Evolutionary conservation across 1,140 invertebrate species (phyloP).

Genomic region (Drosophila carrolli): DNA sequence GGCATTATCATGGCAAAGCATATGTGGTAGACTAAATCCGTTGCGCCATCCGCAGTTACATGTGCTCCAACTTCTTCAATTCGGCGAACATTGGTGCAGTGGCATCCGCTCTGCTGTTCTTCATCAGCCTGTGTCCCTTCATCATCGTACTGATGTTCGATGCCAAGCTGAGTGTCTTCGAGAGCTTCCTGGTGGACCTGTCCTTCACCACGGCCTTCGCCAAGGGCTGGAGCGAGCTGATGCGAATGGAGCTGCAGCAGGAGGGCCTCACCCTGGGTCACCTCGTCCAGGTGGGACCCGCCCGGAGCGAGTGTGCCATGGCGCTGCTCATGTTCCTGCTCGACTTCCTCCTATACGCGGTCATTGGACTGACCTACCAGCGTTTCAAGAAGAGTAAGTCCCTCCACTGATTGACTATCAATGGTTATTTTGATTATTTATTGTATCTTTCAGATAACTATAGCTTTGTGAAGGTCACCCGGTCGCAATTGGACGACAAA

Average conservation of each 20-base stretch:
- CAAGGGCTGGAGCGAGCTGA: slow-evolving; percentile 87
- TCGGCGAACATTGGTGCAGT: slow-evolving; percentile 88
- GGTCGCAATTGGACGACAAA: slow-evolving; percentile 73
- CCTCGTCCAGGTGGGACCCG: slow-evolving; percentile 73
- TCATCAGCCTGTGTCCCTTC: slow-evolving; percentile 88
- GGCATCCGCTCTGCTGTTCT: slow-evolving; percentile 87
- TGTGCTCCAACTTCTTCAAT: slow-evolving; percentile 88
- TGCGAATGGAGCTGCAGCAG: slow-evolving; percentile 87
- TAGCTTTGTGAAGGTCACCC: slow-evolving; percentile 68
- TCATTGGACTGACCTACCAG: slow-evolving; percentile 84
- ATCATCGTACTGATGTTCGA: slow-evolving; percentile 88
- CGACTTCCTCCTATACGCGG: slow-evolving; percentile 85
- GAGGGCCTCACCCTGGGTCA: slow-evolving; percentile 80
- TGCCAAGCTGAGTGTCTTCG: slow-evolving; percentile 85
- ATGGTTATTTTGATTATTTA: too few relatives aligned
- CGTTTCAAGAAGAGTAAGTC: slow-evolving; percentile 69
- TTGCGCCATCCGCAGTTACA: slow-evolving; percentile 85
- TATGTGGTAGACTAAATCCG: background rate
- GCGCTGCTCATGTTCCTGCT: slow-evolving; percentile 85
- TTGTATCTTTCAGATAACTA: slow-evolving; percentile 53
- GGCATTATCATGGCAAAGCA: rapidly evolving
- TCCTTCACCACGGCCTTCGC: slow-evolving; percentile 87
- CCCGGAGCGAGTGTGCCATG: slow-evolving; percentile 70
- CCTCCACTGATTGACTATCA: too few relatives aligned
- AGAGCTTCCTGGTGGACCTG: slow-evolving; percentile 86